phyloP scores from a whole-genome alignment of 2,797 vertebrate genomes.

The Tokudaia tokunoshimensis region DNA sequence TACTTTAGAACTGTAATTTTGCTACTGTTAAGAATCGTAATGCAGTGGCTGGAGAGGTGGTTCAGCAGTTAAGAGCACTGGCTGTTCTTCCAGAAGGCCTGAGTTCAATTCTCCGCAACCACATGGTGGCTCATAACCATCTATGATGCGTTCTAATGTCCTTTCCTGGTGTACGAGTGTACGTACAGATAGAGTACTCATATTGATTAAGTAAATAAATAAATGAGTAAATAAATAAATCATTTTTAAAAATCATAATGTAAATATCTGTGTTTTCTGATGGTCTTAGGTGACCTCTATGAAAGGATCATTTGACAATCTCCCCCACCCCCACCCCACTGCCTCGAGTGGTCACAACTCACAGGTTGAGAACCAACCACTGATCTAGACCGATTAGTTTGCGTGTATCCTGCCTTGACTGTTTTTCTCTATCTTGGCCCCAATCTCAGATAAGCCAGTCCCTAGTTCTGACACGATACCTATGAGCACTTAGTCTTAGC shows the following conservation, averaged over 20 bases:
- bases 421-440: neutral
- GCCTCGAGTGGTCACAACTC: neutral
- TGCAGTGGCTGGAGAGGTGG: neutral
- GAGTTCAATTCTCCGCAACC: neutral
- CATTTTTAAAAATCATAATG: neutral
- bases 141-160: neutral
- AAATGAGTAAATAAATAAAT: neutral
- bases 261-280: neutral
- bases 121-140: neutral
- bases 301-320: too few relatives aligned
- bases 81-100: neutral
- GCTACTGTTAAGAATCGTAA: neutral
- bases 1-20: neutral
- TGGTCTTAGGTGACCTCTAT: neutral
- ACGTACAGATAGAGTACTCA: neutral
- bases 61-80: neutral
- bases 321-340: too few relatives aligned
- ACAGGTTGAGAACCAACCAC: neutral
- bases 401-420: neutral
- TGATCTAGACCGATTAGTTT: neutral
- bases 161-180: neutral
- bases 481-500: conserved; percentile 11
- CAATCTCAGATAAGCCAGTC: neutral
- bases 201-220: neutral
- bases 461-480: neutral